Percentiles rank a stretch among this genome's conserved stretches.
Conservation (phyloP, 2,113 vertebrate genomes). For the Cheirogaleus medius region DNA sequence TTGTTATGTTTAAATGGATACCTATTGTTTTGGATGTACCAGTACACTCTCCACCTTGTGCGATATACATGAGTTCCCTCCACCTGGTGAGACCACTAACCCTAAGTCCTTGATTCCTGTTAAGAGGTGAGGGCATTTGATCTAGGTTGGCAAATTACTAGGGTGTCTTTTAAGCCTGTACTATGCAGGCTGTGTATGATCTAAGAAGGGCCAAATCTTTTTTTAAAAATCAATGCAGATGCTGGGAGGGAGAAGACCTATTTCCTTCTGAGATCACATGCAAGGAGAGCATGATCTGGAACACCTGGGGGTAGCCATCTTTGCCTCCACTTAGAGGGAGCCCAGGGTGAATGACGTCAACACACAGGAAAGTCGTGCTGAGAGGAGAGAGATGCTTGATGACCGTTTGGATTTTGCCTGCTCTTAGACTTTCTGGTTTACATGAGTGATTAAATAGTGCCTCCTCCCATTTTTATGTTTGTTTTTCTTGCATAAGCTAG, state of each 20-base stretch:
- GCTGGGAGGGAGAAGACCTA: background rate
- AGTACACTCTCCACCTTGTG: background rate
- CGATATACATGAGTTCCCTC: background rate
- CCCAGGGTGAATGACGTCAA: background rate
- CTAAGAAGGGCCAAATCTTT: background rate
- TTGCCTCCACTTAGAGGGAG: background rate
- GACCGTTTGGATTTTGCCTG: background rate
- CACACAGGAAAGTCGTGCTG: background rate
- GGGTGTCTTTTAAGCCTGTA: background rate
- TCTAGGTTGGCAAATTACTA: background rate
- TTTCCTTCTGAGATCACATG: background rate
- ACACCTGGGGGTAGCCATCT: background rate
- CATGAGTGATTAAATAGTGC: background rate
- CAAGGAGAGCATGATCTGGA: background rate
- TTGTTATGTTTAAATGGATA: background rate
- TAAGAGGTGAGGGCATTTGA: background rate
- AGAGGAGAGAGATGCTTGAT: background rate
- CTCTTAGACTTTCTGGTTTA: background rate
- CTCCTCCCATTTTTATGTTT: background rate
- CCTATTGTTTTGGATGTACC: background rate
- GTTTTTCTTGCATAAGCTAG: background rate
- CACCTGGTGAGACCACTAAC: background rate
- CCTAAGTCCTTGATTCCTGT: background rate
- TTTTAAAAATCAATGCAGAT: background rate
- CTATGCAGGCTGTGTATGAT: background rate